Base-by-base conservation (phyloP, 2,888 invertebrate species). In the Tholera decimalis region DNA sequence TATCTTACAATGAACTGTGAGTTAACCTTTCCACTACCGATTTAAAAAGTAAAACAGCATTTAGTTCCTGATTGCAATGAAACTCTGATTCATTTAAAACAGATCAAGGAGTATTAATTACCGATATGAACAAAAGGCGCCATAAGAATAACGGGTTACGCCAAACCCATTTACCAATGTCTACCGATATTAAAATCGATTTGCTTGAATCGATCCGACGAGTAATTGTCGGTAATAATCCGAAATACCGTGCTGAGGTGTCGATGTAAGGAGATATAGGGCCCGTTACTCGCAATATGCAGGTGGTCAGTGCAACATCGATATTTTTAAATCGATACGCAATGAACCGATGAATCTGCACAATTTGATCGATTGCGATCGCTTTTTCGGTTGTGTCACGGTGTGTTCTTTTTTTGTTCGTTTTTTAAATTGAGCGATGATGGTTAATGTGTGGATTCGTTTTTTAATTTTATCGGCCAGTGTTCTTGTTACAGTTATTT, bases 161-260 rank as follows among this genome's bases (percentile, higher is more conserved):
- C 81, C 71, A 77, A 73, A 74, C 65, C 70, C 78, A 85, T 86
- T 85, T 80, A 75, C 75, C 66, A 82, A 74, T 82, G 80, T 82
- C 77, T 75, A 73, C 73, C 61, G 75, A 77, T 77, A 83, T 82
- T 80, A 79, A 77, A 78, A 83, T 81, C 81, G 80, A 90, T 90
- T 85, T 83, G 84, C 83, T 75, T 75, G 84, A 87, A 88, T 87
- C 89, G 89, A 89, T 90, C 79, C 83, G 83, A 80, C 88, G 83
- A 88, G 89, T 92, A 92, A 93, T 93, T 90, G 91, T 92, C 86
- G 80, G 86, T 90, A 92, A 92, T 91, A 91, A 88, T 88, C 85
- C 82, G 77, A 83, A 85, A 82, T 79, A 80, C 73, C 53, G 73
- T 70, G 76, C 73, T 44, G 79, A 94, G 92, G 94, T 93, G 93